Conservation (phyloP, 2,113 vertebrate genomes). For the Acrocephalus kingi region DNA sequence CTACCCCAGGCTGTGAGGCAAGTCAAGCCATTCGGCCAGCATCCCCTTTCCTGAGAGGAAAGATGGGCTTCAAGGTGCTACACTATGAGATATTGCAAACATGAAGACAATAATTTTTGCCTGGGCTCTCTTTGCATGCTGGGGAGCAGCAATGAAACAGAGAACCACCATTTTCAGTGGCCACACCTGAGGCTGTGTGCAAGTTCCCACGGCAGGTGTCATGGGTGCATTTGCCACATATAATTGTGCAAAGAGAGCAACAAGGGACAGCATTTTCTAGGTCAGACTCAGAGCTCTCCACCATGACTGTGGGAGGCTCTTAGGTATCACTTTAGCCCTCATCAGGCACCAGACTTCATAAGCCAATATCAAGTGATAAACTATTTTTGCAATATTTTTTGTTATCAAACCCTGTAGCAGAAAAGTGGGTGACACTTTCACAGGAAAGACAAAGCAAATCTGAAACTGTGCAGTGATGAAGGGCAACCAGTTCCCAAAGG, state of each 20-base stretch:
- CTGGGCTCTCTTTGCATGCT: background rate
- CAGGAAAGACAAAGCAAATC: background rate
- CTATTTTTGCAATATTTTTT: background rate
- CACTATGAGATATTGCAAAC: background rate
- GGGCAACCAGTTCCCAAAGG: background rate
- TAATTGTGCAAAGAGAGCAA: fast-evolving
- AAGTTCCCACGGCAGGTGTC: background rate
- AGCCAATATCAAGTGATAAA: background rate
- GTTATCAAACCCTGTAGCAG: background rate
- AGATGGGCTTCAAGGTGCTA: background rate
- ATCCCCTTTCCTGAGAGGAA: background rate
- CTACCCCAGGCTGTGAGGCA: background rate
- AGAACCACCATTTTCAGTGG: background rate
- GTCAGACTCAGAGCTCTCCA: background rate
- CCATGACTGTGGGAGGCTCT: fast-evolving
- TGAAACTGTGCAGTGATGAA: background rate
- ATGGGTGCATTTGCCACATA: background rate
- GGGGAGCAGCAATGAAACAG: background rate
- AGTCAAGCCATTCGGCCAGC: background rate
- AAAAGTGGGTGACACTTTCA: fast-evolving
- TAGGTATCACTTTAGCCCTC: background rate
- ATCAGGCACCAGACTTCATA: background rate
- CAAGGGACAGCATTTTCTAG: background rate
- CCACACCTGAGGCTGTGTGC: background rate
- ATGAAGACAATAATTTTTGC: background rate